Evolutionary conservation across 2,888 invertebrate genomes (phyloP).

Genomic region (Julus scandinavius): DNA sequence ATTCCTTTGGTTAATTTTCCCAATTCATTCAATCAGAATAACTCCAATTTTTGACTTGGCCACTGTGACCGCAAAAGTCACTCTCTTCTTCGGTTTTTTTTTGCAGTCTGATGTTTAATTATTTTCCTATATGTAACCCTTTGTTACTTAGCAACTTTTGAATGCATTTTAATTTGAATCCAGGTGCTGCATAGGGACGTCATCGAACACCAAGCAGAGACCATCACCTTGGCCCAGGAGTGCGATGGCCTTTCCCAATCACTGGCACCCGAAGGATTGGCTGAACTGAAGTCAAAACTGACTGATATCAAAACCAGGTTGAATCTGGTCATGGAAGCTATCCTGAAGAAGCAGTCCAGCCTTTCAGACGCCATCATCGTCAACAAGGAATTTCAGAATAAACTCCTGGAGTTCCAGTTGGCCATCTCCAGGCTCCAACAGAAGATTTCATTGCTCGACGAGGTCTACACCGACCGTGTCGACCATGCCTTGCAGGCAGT

Average conservation of each 20-base stretch:
- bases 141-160: not conserved
- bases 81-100: too few relatives aligned
- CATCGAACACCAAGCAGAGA: conserved; percentile 84
- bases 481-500: conserved; percentile 81
- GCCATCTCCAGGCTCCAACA: conserved; percentile 81
- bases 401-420: conserved; percentile 79
- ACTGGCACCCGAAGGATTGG: conserved; percentile 81
- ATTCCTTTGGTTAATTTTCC: too few relatives aligned
- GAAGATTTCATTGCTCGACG: conserved; percentile 80
- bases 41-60: too few relatives aligned
- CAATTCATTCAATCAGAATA: too few relatives aligned
- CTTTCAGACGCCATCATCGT: conserved; percentile 78
- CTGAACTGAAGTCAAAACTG: conserved; percentile 77
- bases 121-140: too few relatives aligned
- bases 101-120: too few relatives aligned
- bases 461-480: conserved; percentile 83
- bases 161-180: not conserved
- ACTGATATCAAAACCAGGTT: conserved; percentile 79
- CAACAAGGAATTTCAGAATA: conserved; percentile 84
- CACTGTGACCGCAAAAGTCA: too few relatives aligned
- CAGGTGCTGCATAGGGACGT: conserved; percentile 78
- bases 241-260: conserved; percentile 82
- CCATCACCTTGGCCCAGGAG: conserved; percentile 81
- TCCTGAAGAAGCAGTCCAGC: conserved; percentile 79
- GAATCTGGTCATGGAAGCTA: conserved; percentile 79